Evolutionary conservation across 2,797 vertebrate genomes (phyloP).

Genomic region (Pempheris klunzingeri): DNA sequence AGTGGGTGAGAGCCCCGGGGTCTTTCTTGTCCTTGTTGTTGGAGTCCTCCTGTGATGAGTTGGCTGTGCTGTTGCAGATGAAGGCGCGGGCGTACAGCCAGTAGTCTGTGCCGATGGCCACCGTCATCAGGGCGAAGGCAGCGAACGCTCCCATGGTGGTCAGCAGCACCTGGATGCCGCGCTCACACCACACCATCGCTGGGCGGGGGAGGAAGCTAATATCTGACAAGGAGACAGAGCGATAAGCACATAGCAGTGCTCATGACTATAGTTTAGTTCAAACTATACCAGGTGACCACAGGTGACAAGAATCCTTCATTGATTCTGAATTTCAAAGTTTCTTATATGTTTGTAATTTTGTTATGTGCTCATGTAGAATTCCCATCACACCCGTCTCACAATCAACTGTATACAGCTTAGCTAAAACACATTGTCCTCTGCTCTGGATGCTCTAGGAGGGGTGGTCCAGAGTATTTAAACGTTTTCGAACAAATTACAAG

Average conservation of each 20-base stretch:
- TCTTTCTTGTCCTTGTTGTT: conserved; percentile 91
- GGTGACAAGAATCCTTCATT: not conserved
- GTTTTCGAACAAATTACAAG: no score
- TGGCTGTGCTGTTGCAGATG: conserved; percentile 94
- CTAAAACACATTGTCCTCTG: no score
- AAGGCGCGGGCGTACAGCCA: conserved; percentile 95
- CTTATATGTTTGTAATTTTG: no score
- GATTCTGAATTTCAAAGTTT: no score
- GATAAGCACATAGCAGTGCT: not conserved
- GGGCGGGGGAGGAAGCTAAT: conserved; percentile 76
- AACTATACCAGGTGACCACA: not conserved
- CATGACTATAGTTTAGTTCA: not conserved
- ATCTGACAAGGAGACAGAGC: conserved; percentile 34
- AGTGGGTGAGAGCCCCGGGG: conserved; percentile 93
- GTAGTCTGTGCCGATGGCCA: conserved; percentile 95
- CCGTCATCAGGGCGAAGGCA: conserved; percentile 94
- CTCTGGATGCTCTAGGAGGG: no score
- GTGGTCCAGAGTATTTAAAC: no score
- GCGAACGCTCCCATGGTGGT: conserved; percentile 94
- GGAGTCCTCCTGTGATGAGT: conserved; percentile 88
- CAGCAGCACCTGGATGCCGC: conserved; percentile 92
- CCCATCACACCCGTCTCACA: no score
- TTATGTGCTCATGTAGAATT: no score
- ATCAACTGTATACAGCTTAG: no score
- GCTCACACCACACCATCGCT: conserved; percentile 91